A percentile compares a stretch with the other conserved stretches of the same genome.
Evolutionary conservation across 2,888 invertebrate genomes (phyloP).

Genomic region (Clivina fossor): DNA sequence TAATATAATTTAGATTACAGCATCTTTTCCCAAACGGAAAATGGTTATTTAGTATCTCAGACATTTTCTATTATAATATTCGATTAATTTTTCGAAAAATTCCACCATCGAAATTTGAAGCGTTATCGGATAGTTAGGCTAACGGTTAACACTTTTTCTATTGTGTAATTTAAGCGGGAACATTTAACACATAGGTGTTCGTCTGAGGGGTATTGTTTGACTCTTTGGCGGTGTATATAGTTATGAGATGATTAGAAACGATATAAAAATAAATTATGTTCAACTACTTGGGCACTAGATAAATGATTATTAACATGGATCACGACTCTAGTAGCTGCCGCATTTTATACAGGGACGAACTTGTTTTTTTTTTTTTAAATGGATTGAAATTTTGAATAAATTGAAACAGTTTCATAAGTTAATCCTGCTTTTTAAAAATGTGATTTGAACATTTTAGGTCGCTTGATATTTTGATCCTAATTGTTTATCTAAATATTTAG

Average conservation of each 20-base stretch:
- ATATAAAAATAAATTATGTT: slow-evolving; percentile 39
- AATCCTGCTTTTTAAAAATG: too few relatives aligned
- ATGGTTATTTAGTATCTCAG: too few relatives aligned
- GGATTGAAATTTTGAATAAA: too few relatives aligned
- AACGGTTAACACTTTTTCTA: slow-evolving; percentile 12
- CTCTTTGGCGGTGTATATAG: slow-evolving; percentile 29
- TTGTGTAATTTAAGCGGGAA: slow-evolving; percentile 29
- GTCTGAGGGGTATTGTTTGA: slow-evolving; percentile 36
- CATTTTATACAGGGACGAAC: slow-evolving; percentile 32
- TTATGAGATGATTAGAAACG: slow-evolving; percentile 37
- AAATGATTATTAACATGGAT: slow-evolving; percentile 39
- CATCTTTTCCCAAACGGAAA: too few relatives aligned
- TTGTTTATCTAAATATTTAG: too few relatives aligned
- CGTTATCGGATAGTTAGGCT: slow-evolving; percentile 12
- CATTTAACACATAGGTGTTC: slow-evolving; percentile 35
- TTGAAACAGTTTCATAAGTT: too few relatives aligned
- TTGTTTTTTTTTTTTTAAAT: slow-evolving; percentile 11
- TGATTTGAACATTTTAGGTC: too few relatives aligned
- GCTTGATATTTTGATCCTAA: too few relatives aligned
- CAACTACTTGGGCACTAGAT: slow-evolving; percentile 38
- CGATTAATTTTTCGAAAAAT: slow-evolving; percentile 12
- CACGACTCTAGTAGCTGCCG: slow-evolving; percentile 37
- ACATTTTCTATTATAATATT: neutral
- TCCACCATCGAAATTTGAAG: neutral
- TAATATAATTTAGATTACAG: too few relatives aligned